These are phyloP conservation scores for Notoglanidium macrostoma DNA, from an alignment of 2,797 vertebrate genomes.

Conservation along the genomic window DNA sequence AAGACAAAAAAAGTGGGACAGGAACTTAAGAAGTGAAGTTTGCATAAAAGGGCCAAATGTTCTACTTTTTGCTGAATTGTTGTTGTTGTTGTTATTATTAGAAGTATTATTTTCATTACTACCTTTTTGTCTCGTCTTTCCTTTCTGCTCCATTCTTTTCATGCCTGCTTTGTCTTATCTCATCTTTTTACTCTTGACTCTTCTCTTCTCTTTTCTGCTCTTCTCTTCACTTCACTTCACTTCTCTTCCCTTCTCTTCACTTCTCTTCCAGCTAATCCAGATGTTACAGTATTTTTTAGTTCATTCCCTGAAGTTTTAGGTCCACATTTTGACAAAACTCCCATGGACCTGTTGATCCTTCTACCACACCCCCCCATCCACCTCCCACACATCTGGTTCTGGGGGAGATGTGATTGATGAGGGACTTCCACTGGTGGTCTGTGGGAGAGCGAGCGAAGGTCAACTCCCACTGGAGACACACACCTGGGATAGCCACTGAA, in stretches of 20 bases:
- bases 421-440: constrained; percentile 49
- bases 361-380: constrained; percentile 17
- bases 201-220: background rate
- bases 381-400: constrained; percentile 50
- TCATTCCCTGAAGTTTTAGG: constrained; percentile 27
- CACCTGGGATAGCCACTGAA: constrained; percentile 23
- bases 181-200: background rate
- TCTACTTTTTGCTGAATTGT: no score
- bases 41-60: background rate
- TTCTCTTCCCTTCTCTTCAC: background rate
- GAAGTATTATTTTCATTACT: no score
- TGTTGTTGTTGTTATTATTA: no score
- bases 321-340: constrained; percentile 45
- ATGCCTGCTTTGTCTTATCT: background rate
- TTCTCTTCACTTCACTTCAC: background rate
- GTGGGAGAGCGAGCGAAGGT: constrained; percentile 44
- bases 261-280: constrained; percentile 38
- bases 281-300: constrained; percentile 54
- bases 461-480: constrained; percentile 30
- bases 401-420: constrained; percentile 58
- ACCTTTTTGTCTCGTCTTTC: background rate
- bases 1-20: background rate
- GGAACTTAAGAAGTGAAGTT: background rate
- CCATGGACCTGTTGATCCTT: constrained; percentile 55
- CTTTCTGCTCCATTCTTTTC: background rate